Base-by-base conservation (phyloP, 2,113 vertebrate species). In the Sterrhoptilus dennistouni region DNA sequence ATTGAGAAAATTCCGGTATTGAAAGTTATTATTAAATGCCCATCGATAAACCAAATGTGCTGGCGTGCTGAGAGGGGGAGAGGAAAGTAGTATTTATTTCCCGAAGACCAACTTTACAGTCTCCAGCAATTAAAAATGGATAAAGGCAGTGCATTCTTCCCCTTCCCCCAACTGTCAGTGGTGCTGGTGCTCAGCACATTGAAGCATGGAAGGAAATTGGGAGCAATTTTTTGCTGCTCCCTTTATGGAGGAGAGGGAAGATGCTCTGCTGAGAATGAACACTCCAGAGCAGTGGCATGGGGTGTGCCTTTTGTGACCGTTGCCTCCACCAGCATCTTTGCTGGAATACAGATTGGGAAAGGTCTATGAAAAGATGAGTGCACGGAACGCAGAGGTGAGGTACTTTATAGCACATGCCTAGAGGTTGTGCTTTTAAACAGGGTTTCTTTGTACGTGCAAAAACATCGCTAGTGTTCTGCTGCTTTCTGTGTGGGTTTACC, bases 71-170 rank as follows among this genome's bases (percentile, higher is more conserved):
- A 94, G 91, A 97, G 96, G 92, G 84, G 92, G 91, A 94, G 76
- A 96, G 82, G 71, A 97, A 93, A 95, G 84, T 50, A 95, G 92
- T 91, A 97, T 98, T 97, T 98, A 97, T 97, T 98, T 98, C 95
- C 94, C 45, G 79, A 92, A 97, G 97, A 97, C 92, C 92, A 97
- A 94, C 90, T 93, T 97, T 96, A 94, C 28, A 91, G 95, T 96
- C 95, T 95, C 83, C 83, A 93, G 95, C 91, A 98, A 98, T 98
- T 98, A 98, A 98, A 98, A 98, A 97, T 97, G 95, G 93, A 98
- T 98, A 97, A 96, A 96, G 77, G 94, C 77, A 97, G 81, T 6
- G 3, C 76, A 74, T 87, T 95, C 61, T 45, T 56, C 17, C 33
- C 66, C 38, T 42, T 36, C 49, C 56, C 44, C 68, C 66, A 80